Percentiles rank a stretch among this genome's conserved stretches.
Evolutionary conservation across 2,797 vertebrate genomes (phyloP).

Genomic region (Sylvia borin): DNA sequence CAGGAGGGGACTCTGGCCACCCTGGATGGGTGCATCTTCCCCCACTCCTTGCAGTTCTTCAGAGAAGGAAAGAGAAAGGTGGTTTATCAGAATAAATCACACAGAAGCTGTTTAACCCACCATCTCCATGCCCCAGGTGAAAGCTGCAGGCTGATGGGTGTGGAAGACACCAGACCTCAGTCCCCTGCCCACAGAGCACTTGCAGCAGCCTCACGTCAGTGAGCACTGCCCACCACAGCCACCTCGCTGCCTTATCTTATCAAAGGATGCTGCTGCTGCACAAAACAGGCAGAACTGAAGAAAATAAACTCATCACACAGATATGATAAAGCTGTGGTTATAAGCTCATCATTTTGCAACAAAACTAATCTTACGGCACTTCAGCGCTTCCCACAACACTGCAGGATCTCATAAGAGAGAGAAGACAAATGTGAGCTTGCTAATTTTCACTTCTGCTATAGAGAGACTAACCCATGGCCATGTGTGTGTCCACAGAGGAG

Average conservation of each 20-base stretch:
- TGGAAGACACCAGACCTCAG: neutral
- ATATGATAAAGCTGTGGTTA: neutral
- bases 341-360: neutral
- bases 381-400: neutral
- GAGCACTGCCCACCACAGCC: neutral
- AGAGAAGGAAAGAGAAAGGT: neutral
- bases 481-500: neutral
- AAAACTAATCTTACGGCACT: neutral
- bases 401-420: neutral
- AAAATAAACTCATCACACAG: neutral
- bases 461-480: neutral
- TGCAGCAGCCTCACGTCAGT: neutral
- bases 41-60: neutral
- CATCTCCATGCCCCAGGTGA: neutral
- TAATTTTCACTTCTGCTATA: neutral
- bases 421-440: neutral
- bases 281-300: neutral
- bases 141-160: neutral
- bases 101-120: neutral
- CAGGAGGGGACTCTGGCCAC: neutral
- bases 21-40: neutral
- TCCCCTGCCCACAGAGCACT: neutral
- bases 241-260: neutral
- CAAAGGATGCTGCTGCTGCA: neutral
- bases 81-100: neutral